phyloP scores from a whole-genome alignment of 2,888 invertebrate genomes.

The Hoplodrina ambigua region DNA sequence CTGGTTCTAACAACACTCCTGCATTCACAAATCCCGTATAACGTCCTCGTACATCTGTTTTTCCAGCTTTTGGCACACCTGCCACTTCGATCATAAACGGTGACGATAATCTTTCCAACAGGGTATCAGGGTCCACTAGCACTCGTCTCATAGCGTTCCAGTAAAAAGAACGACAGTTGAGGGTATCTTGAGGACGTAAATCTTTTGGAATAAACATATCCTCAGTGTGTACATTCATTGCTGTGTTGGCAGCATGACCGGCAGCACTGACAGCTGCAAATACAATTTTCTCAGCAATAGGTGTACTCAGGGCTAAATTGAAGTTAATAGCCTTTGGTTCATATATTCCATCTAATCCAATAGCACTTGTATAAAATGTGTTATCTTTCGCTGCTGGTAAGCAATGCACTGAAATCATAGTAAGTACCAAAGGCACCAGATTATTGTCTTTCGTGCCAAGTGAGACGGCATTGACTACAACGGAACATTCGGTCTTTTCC shows the following conservation, averaged over 20 bases:
- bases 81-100: constrained; percentile 83
- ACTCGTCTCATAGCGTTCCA: constrained; percentile 85
- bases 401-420: constrained; percentile 84
- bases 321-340: constrained; percentile 73
- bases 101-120: constrained; percentile 71
- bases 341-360: constrained; percentile 75
- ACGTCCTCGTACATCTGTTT: constrained; percentile 80
- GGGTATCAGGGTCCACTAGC: constrained; percentile 74
- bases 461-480: constrained; percentile 70
- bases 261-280: constrained; percentile 80
- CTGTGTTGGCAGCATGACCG: constrained; percentile 76
- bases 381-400: constrained; percentile 80
- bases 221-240: constrained; percentile 71
- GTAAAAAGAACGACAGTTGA: constrained; percentile 75
- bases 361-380: constrained; percentile 79
- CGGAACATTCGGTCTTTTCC: constrained; percentile 67
- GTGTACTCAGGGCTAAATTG: constrained; percentile 77
- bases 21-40: constrained; percentile 83
- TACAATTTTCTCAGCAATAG: constrained; percentile 73
- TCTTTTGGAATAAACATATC: constrained; percentile 79
- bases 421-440: constrained; percentile 75
- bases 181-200: constrained; percentile 63
- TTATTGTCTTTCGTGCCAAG: constrained; percentile 62
- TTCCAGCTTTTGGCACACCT: constrained; percentile 80
- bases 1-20: constrained; percentile 78